Percentiles rank a stretch among this genome's conserved stretches.
Conservation (phyloP, 2,888 invertebrate species). For the Magallana nippona region DNA sequence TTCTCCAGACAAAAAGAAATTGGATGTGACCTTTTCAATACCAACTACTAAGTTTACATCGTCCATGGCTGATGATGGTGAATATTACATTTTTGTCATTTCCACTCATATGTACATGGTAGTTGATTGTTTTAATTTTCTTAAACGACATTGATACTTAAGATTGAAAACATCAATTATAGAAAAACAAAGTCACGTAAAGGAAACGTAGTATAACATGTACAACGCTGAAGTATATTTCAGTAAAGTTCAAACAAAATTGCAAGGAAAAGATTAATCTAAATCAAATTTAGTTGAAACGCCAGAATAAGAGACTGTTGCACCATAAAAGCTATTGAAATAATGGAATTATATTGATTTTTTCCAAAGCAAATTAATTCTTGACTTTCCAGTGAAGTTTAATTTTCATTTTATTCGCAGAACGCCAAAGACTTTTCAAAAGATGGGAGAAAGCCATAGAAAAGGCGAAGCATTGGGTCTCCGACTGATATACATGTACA, state of each 20-base stretch:
- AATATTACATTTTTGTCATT: background rate
- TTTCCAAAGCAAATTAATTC: background rate
- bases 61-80: slow-evolving; percentile 6
- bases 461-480: slow-evolving; percentile 37
- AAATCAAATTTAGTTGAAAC: too few relatives aligned
- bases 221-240: too few relatives aligned
- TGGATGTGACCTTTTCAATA: slow-evolving; percentile 24
- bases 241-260: too few relatives aligned
- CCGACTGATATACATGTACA: background rate
- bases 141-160: too few relatives aligned
- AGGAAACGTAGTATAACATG: too few relatives aligned
- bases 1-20: background rate
- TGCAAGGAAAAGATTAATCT: too few relatives aligned
- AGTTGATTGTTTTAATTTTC: too few relatives aligned
- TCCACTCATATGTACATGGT: background rate
- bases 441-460: slow-evolving; percentile 44
- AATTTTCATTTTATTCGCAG: background rate
- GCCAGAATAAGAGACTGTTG: too few relatives aligned
- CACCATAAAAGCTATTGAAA: too few relatives aligned
- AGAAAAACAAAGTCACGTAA: too few relatives aligned
- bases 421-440: slow-evolving; percentile 4
- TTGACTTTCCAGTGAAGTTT: background rate
- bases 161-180: too few relatives aligned
- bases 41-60: slow-evolving; percentile 19
- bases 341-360: background rate